Evolutionary conservation across 2,113 vertebrate species (phyloP).

Genomic region (Tetrao urogallus): DNA sequence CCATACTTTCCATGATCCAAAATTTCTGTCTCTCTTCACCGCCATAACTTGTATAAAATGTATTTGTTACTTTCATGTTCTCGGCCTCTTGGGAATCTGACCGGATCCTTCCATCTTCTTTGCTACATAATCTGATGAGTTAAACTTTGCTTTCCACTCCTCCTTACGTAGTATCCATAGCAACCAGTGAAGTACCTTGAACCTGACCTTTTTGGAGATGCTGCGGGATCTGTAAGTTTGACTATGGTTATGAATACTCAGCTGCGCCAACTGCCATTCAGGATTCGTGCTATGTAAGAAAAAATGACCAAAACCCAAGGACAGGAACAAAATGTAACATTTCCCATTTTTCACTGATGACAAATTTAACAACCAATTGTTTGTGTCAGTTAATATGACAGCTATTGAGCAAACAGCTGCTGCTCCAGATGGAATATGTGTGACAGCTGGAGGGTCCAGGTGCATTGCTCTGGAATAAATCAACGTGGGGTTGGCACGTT

Average conservation of each 20-base stretch:
- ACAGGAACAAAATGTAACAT: not conserved
- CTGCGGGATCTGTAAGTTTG: not conserved
- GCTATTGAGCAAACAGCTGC: constrained; percentile 20
- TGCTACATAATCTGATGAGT: not conserved
- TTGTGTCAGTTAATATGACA: constrained; percentile 38
- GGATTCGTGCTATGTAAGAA: not conserved
- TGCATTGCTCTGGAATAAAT: not conserved
- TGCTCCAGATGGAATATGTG: constrained; percentile 11
- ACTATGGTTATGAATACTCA: not conserved
- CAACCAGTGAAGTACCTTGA: not conserved
- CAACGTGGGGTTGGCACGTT: not conserved
- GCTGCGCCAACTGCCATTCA: not conserved
- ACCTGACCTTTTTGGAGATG: not conserved
- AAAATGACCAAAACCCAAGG: not conserved
- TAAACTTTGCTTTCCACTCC: not conserved
- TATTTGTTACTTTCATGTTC: not conserved
- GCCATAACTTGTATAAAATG: not conserved
- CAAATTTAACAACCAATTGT: constrained; percentile 26
- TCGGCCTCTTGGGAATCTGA: fast-evolving
- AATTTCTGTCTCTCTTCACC: constrained; percentile 1
- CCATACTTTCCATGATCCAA: not conserved
- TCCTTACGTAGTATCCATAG: not conserved
- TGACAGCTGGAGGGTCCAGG: constrained; percentile 27
- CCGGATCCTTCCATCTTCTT: not conserved
- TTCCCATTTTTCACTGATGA: not conserved